Base-by-base conservation (phyloP, 2,113 vertebrate species). In the Campylomormyrus tamandua region DNA sequence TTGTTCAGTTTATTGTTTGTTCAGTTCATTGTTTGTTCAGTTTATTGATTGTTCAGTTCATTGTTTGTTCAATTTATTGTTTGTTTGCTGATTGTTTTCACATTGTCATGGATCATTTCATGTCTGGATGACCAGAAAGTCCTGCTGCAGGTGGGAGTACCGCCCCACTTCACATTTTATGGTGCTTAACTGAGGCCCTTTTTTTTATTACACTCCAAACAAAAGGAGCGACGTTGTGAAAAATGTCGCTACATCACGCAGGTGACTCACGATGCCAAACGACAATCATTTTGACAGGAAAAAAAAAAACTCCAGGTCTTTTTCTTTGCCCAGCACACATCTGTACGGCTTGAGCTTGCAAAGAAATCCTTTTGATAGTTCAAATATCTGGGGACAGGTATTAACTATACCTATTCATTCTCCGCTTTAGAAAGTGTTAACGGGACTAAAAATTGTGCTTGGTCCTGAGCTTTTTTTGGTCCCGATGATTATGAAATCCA, bases 401-500 rank as follows among this genome's bases (percentile, higher is more conserved):
- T 93, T 94, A 92, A 95, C 95, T 92, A 94, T 93, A 94, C 92
- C 93, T 94, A 93, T 95, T 95, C 94, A 94, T 95, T 95, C 94
- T 94, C 90, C 92, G 91, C 92, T 93, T 95, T 93, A 77, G 66
- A 90, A 89, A 92, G 95, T 96, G 95, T 96, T 93, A 94, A 96
- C 93, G 89, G 91, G 92, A 87, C 95, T 96, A 90, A 96, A 96
- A 95, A 94, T 96, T 92, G 94, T 96, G 96, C 96, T 94, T 92
- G 95, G 95, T 94, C 95, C 95, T 95, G 92, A 93, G 91, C 92
- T 96, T 96, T 95, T 95, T 95, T 93, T 93, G 94, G 94, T 95
- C 95, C 93, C 94, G 95, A 95, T 94, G 94, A 96, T 96, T 95
- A 95, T 95, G 94, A 96, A 96, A 96, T 96, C 95, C 96, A 96